Evolutionary conservation across 2,797 vertebrate species (phyloP), one percentile per base, ranked within the genome.

Genomic region (Siniperca obscura): DNA sequence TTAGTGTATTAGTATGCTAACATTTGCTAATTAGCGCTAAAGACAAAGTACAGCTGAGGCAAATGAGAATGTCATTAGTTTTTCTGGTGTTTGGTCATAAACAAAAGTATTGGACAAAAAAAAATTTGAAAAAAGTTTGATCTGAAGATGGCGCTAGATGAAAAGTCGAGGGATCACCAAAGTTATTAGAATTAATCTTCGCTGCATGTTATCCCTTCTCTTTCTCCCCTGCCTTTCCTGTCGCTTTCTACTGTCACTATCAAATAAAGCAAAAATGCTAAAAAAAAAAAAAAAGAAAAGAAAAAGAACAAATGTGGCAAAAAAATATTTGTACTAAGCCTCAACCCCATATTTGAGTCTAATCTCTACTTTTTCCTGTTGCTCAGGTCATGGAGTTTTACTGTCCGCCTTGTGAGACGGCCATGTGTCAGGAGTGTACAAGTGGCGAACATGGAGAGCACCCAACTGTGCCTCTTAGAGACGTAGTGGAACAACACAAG

Each of bases 401-500:
- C 92, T 99, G 98, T 94, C 97, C 97, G 48, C 97, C 97, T 3
- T 99, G 98, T 44, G 98, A 99, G 95, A 99, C 97, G 4, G 98
- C 98, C 83, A 98, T 99, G 97, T 99, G 98, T 93, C 95, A 95
- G 65, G 97, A 99, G 89, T 99, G 98, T 89, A 98, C 98, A 0
- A 96, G 96, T 64, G 97, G 97, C 2, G 98, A 99, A 84, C 98
- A 99, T 0, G 97, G 97, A 2, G 97, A 99, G 66, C 98, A 99
- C 75, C 96, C 97, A 59, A 98, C 98, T 0, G 97, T 99, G 48
- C 98, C 97, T 0, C 97, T 99, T 27, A 98, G 96, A 91, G 98
- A 99, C 3, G 98, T 98, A 40, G 97, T 99, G 67, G 98, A 99
- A 36, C 98, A 99, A 74, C 98, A 99, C 94, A 98, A 98, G 92